A percentile compares a stretch with the other conserved stretches of the same genome.
Evolutionary conservation across 2,888 invertebrate genomes (phyloP).

Genomic region (Orgyia antiqua): DNA sequence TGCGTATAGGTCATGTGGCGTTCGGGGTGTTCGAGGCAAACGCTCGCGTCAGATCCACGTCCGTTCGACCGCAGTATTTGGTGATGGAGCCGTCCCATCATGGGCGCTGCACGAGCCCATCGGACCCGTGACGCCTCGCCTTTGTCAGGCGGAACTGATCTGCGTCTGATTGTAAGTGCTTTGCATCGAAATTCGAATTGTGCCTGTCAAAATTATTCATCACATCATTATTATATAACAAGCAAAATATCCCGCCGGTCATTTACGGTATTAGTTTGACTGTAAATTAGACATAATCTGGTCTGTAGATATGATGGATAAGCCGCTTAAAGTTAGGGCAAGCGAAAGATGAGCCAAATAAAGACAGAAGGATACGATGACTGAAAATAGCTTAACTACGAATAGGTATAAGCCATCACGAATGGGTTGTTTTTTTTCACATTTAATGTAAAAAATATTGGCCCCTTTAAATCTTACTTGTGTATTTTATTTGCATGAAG

Average conservation of each 20-base stretch:
- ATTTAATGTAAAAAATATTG: slow-evolving; percentile 44
- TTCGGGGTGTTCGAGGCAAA: slow-evolving; percentile 36
- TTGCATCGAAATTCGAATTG: slow-evolving; percentile 69
- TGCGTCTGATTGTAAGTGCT: slow-evolving; percentile 70
- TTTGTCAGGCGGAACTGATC: slow-evolving; percentile 61
- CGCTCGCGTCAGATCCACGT: slow-evolving; percentile 31
- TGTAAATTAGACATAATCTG: slow-evolving; percentile 8
- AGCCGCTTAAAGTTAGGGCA: slow-evolving; percentile 18
- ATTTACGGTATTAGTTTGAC: slow-evolving; percentile 14
- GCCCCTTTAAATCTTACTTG: slow-evolving; percentile 59
- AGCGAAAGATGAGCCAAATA: slow-evolving; percentile 25
- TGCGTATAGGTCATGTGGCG: slow-evolving; percentile 65
- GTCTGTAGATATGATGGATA: slow-evolving; percentile 16
- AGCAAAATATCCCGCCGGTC: slow-evolving; percentile 5
- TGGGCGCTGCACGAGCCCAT: slow-evolving; percentile 19
- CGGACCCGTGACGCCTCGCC: slow-evolving; percentile 48
- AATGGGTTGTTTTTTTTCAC: slow-evolving; percentile 33
- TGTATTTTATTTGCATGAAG: slow-evolving; percentile 72
- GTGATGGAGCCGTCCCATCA: slow-evolving; percentile 21
- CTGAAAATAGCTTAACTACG: slow-evolving; percentile 51
- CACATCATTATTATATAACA: too few relatives aligned
- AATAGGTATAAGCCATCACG: slow-evolving; percentile 41
- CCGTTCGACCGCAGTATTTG: slow-evolving; percentile 17
- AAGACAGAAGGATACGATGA: slow-evolving; percentile 21
- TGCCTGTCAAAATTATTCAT: slow-evolving; percentile 42